These are phyloP conservation scores for Phasianus colchicus DNA, from an alignment of 2,113 vertebrate species.

Conservation along the genomic window DNA sequence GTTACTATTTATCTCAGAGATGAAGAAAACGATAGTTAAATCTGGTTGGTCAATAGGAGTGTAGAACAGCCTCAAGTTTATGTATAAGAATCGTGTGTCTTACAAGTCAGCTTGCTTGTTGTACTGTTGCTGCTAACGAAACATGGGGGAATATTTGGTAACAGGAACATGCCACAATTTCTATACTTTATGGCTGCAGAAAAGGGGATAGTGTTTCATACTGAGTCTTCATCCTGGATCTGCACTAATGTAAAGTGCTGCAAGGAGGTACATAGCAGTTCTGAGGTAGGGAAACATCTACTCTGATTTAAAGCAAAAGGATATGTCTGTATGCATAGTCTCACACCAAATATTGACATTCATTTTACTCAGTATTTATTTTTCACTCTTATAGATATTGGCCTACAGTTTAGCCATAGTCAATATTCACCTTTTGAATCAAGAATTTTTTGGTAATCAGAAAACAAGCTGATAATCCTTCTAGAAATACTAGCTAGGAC, in stretches of 20 bases:
- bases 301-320: not conserved
- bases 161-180: not conserved
- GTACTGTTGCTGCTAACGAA: not conserved
- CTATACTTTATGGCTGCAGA: not conserved
- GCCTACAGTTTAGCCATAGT: constrained; percentile 53
- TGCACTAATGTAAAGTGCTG: not conserved
- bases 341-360: constrained; percentile 9
- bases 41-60: accelerated
- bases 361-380: constrained; percentile 33
- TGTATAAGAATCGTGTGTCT: not conserved
- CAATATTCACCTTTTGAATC: constrained; percentile 25
- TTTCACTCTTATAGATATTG: constrained; percentile 45
- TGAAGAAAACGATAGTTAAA: not conserved
- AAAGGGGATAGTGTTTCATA: not conserved
- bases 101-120: not conserved
- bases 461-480: constrained; percentile 37
- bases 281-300: constrained; percentile 17
- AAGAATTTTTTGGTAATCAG: constrained; percentile 38
- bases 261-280: not conserved
- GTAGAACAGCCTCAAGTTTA: not conserved
- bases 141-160: not conserved
- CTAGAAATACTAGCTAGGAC: not conserved
- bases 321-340: not conserved
- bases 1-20: not conserved
- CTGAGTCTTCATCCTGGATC: not conserved